Percentiles rank a stretch among this genome's conserved stretches.
phyloP scores from a whole-genome alignment of 2,113 vertebrate genomes.

The Chaetops frenatus region DNA sequence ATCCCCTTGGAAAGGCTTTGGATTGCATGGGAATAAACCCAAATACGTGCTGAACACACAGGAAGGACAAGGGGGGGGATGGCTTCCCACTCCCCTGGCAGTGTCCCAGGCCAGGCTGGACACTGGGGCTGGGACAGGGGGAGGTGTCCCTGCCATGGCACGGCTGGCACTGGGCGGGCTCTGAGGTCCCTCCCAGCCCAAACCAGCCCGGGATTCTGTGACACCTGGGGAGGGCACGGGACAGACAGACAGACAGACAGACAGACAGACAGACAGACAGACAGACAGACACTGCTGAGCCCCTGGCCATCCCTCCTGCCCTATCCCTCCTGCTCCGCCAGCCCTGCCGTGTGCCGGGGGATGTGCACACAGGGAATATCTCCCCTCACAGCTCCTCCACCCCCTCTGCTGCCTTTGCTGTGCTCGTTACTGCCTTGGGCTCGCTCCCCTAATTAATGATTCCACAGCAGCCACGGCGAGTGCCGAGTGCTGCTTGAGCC shows the following conservation, averaged over 20 bases:
- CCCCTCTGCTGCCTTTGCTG: not conserved
- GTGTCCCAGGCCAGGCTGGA: not conserved
- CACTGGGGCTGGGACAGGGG: fast-evolving
- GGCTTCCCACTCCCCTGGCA: not conserved
- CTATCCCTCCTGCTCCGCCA: not conserved
- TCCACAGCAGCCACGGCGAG: not conserved
- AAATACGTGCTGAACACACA: fast-evolving
- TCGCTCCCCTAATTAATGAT: not conserved
- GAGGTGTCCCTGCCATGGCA: not conserved
- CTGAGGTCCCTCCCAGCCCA: not conserved
- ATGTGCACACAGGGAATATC: fast-evolving
- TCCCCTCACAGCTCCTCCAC: no score
- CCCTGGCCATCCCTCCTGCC: no score
- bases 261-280: fast-evolving
- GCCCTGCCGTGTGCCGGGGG: not conserved
- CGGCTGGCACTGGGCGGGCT: fast-evolving
- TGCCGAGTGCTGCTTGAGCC: not conserved
- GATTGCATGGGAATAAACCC: fast-evolving
- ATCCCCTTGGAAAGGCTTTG: not conserved
- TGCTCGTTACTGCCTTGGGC: fast-evolving
- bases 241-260: fast-evolving
- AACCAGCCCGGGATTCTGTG: fast-evolving
- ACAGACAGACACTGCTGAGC: fast-evolving
- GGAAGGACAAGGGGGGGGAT: not conserved
- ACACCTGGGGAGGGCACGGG: not conserved